Conservation (phyloP, 2,797 vertebrate species). For the Sebastolobus altivelis region DNA sequence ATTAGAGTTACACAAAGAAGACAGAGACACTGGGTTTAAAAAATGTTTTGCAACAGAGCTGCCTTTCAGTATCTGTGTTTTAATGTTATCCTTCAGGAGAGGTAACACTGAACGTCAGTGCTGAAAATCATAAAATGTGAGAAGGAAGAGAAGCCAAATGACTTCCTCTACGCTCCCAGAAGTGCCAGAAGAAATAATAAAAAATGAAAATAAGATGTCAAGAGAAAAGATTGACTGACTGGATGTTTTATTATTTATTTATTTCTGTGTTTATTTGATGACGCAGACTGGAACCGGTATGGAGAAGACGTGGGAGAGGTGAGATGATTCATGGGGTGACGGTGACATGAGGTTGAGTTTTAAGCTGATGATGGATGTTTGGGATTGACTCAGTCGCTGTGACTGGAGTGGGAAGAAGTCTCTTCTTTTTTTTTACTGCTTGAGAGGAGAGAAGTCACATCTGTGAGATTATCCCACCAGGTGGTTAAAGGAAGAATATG, state of each 20-base stretch:
- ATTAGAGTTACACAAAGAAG: not conserved
- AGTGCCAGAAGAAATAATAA: not conserved
- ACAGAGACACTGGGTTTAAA: not conserved
- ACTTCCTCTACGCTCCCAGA: not conserved
- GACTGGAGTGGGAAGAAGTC: conserved; percentile 28
- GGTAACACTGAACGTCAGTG: not conserved
- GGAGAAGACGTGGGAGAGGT: conserved; percentile 70
- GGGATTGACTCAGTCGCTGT: conserved; percentile 45
- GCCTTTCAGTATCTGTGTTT: not conserved
- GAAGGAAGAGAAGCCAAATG: not conserved
- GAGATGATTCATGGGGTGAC: conserved; percentile 64
- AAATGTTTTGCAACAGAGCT: not conserved
- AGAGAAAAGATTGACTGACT: conserved; percentile 42
- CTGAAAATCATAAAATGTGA: not conserved
- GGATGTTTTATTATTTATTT: conserved; percentile 36
- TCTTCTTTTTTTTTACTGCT: conserved; percentile 1
- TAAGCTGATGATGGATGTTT: conserved; percentile 51
- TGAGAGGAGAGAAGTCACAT: conserved; percentile 13
- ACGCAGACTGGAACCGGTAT: conserved; percentile 51
- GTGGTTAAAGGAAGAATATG: not conserved
- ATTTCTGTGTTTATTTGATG: conserved; percentile 54
- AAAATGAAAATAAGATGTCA: conserved; percentile 30
- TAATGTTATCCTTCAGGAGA: conserved; percentile 2
- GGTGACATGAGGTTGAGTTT: conserved; percentile 61
- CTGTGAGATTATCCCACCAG: conserved; percentile 26